Base-by-base conservation (phyloP, 2,888 invertebrate genomes). In the Tenthredo amoena region DNA sequence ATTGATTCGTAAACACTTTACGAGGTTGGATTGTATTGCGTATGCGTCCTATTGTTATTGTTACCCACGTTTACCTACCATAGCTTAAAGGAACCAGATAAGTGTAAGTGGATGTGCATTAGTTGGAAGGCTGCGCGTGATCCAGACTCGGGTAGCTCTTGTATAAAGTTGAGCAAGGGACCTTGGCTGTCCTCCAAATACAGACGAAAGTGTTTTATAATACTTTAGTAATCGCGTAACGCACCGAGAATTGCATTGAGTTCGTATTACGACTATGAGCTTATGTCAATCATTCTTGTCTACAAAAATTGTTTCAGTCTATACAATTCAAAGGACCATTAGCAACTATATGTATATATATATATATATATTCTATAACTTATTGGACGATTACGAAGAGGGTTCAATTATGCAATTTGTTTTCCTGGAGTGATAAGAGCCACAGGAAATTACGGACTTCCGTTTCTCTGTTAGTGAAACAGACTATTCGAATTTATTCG, bases 181-280 rank as follows among this genome's bases (percentile, higher is more conserved):
- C 91, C 91, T 92, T 92, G 92, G 91, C 91, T 88, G 88, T 89
- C 89, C 86, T 88, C 92, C 92, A 92, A 91, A 89, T 88, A 89
- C 89, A 88, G 89, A 89, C 88, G 89, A 91, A 91, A 90, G 84
- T 58, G 7, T 81, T 62, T 81, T 81, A 81, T 68, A 71, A 83
- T 71, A 65, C 83, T 68, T 47, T 47, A 31, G 83, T 83, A 83
- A 83, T 68, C 65, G 68, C 83, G 40, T 37, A 47, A 31, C 83
- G 47, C 26, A 62, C 43, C 40, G 62, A 83, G 65, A n/a, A 83
- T 83, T 71, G 83, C 71, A 83, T 82, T 21, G 34, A 37, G 15
- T 37, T 26, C 37, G 9, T 26, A 47, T 62, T 47, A 31, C 68
- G 47, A 50, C 71, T n/a, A 12, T 12, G 26, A 58, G n/a, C 34